Evolutionary conservation across 1,140 invertebrate genomes (phyloP).

Genomic region (Bombus affinis): DNA sequence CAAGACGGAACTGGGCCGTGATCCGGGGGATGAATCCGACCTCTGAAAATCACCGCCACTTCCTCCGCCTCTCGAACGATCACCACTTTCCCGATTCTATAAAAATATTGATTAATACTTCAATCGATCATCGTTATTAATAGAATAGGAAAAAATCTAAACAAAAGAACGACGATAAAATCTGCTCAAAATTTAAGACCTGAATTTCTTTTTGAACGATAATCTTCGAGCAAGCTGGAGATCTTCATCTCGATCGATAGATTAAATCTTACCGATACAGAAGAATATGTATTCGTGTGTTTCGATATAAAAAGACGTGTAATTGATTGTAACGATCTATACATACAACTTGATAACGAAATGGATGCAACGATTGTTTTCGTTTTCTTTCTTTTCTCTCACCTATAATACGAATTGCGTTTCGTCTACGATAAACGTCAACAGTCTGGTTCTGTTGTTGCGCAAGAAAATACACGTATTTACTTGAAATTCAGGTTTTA

Average conservation of each 20-base stretch:
- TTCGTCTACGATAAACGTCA: neutral
- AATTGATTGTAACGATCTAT: too few relatives aligned
- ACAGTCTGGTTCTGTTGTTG: neutral
- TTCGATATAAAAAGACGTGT: too few relatives aligned
- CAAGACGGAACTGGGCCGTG: constrained; percentile 93
- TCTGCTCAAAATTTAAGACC: constrained; percentile 19
- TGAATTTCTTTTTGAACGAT: constrained; percentile 1
- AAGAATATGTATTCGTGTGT: too few relatives aligned
- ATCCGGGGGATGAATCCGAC: constrained; percentile 85
- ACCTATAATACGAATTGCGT: neutral
- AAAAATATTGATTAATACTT: constrained; percentile 65
- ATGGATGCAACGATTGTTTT: neutral
- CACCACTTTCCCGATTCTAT: constrained; percentile 85
- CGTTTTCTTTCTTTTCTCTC: neutral
- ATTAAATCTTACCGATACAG: neutral
- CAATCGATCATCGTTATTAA: neutral
- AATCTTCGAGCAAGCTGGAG: neutral
- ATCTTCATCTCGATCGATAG: neutral
- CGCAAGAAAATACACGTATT: neutral
- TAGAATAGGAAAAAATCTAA: neutral
- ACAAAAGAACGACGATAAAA: neutral
- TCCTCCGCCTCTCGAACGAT: constrained; percentile 83
- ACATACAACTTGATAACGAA: too few relatives aligned
- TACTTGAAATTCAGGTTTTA: constrained; percentile 44
- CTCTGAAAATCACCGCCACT: constrained; percentile 85